A percentile compares a stretch with the other conserved stretches of the same genome.
Conservation (phyloP, 2,113 vertebrate species). For the Coptodon rendalli region DNA sequence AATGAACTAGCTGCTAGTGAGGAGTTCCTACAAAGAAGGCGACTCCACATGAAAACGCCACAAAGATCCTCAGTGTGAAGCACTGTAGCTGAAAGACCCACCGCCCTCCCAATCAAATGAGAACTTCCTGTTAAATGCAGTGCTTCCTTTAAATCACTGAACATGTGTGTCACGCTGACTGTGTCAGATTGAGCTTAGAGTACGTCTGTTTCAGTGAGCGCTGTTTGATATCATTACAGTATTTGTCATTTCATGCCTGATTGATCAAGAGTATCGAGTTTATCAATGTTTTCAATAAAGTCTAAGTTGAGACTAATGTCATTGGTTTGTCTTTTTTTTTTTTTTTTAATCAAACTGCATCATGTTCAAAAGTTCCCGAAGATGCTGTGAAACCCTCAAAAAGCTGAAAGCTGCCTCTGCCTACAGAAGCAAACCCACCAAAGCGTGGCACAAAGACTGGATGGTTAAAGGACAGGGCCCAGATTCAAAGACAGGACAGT, state of each 20-base stretch:
- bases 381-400: background rate
- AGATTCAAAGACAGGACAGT: background rate
- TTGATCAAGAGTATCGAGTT: conserved; percentile 59
- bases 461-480: background rate
- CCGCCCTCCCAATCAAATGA: background rate
- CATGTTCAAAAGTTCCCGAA: background rate
- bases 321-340: background rate
- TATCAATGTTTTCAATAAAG: conserved; percentile 66
- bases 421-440: background rate
- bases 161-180: background rate
- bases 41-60: background rate
- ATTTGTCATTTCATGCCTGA: conserved; percentile 58
- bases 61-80: background rate
- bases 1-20: conserved; percentile 47
- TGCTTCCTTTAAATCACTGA: background rate
- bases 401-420: background rate
- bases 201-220: background rate
- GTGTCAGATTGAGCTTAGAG: conserved; percentile 5
- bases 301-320: conserved; percentile 31
- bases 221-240: conserved; percentile 55
- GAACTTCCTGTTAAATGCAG: conserved; percentile 3
- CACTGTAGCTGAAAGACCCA: background rate
- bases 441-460: background rate
- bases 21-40: background rate
- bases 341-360: background rate